These are phyloP conservation scores for Gyrodactylus bullatarudis DNA, from an alignment of 1,140 invertebrate species.

Conservation along the genomic window DNA sequence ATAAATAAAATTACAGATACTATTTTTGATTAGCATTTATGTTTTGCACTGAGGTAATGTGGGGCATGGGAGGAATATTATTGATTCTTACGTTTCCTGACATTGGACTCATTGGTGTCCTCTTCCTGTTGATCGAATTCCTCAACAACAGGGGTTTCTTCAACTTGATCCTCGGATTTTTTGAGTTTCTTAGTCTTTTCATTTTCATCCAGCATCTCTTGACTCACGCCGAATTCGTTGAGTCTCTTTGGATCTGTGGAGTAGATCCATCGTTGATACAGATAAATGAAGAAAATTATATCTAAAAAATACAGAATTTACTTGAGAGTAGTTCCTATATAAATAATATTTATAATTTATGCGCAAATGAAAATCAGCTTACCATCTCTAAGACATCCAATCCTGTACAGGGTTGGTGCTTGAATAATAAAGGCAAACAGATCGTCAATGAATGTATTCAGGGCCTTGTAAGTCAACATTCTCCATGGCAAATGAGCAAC, in stretches of 20 bases:
- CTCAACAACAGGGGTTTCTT: no score
- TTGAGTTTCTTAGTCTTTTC: not conserved
- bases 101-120: not conserved
- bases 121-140: not conserved
- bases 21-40: no score
- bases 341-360: no score
- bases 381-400: conserved; percentile 78
- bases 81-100: not conserved
- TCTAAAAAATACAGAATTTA: conserved; percentile 27
- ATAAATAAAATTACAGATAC: no score
- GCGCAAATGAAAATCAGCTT: conserved; percentile 12
- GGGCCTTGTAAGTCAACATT: conserved; percentile 95
- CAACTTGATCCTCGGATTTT: not conserved
- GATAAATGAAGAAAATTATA: conserved; percentile 85
- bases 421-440: conserved; percentile 98
- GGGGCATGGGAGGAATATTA: no score
- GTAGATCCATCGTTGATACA: conserved; percentile 94
- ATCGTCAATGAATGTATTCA: conserved; percentile 99
- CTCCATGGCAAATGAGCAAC: conserved; percentile 93
- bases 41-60: no score
- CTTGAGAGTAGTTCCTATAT: no score
- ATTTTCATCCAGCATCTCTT: conserved; percentile 3
- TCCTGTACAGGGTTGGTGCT: conserved; percentile 76
- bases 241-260: conserved; percentile 60
- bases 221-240: conserved; percentile 52